Conservation (phyloP, 2,888 invertebrate genomes). For the Liopterus haemorrhoidalis region DNA sequence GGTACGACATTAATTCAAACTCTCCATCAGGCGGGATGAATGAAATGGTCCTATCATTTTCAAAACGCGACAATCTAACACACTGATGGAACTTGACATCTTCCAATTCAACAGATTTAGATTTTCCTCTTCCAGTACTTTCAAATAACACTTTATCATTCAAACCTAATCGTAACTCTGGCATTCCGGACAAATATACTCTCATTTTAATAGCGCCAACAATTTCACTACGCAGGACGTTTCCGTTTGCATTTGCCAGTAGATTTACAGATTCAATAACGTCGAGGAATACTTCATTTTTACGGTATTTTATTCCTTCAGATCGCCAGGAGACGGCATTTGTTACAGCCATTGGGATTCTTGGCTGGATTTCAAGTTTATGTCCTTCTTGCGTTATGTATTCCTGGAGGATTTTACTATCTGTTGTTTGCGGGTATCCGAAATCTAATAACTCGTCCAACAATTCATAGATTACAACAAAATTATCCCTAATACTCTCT, state of each 20-base stretch:
- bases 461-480: slow-evolving; percentile 96
- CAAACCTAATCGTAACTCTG: slow-evolving; percentile 88
- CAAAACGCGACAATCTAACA: slow-evolving; percentile 91
- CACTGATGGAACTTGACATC: slow-evolving; percentile 99
- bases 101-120: slow-evolving; percentile 95
- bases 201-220: slow-evolving; percentile 99
- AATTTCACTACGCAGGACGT: slow-evolving; percentile 94
- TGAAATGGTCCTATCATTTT: slow-evolving; percentile 96
- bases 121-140: slow-evolving; percentile 93
- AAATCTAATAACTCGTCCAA: slow-evolving; percentile 96
- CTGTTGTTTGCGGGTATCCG: slow-evolving; percentile 98
- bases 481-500: slow-evolving; percentile 97
- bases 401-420: slow-evolving; percentile 95
- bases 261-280: slow-evolving; percentile 98
- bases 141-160: slow-evolving; percentile 98
- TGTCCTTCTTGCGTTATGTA: slow-evolving; percentile 98
- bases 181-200: slow-evolving; percentile 97
- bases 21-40: slow-evolving; percentile 99
- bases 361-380: slow-evolving; percentile 90
- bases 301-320: slow-evolving; percentile 96
- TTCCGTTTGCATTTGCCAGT: slow-evolving; percentile 92
- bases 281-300: slow-evolving; percentile 98
- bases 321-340: slow-evolving; percentile 99
- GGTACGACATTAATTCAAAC: slow-evolving; percentile 97
- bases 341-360: slow-evolving; percentile 98